phyloP scores from a whole-genome alignment of 2,113 vertebrate genomes.

The Micronycteris hirsuta region DNA sequence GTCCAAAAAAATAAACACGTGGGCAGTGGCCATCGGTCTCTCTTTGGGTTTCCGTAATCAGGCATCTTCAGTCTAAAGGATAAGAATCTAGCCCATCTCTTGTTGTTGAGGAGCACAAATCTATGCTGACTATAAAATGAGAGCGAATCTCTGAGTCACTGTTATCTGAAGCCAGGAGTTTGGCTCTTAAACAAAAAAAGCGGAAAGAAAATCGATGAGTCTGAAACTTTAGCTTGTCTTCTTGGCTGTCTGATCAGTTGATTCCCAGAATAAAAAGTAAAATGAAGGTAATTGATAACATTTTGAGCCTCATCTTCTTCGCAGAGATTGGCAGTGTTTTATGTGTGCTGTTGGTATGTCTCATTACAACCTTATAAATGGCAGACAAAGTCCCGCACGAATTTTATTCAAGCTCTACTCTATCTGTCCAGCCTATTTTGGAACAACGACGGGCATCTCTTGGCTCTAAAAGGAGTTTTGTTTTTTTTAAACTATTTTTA shows the following conservation, averaged over 20 bases:
- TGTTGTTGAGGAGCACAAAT: neutral
- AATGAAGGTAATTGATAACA: slow-evolving; percentile 1
- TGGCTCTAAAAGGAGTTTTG: slow-evolving; percentile 40
- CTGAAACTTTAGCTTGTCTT: slow-evolving; percentile 45
- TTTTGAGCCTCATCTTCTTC: neutral
- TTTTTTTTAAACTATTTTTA: slow-evolving; percentile 65
- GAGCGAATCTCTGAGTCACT: slow-evolving; percentile 34
- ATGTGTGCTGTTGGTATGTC: neutral
- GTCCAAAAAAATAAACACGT: neutral
- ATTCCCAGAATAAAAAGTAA: slow-evolving; percentile 46
- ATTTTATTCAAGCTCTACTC: slow-evolving; percentile 34
- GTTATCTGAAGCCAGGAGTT: slow-evolving; percentile 41
- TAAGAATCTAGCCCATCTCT: slow-evolving; percentile 11
- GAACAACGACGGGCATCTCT: slow-evolving; percentile 38
- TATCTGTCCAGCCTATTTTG: neutral
- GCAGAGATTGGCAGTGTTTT: neutral
- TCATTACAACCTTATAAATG: neutral
- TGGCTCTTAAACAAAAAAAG: slow-evolving; percentile 42
- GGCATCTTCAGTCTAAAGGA: neutral
- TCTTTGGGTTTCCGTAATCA: neutral
- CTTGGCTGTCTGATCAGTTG: slow-evolving; percentile 40
- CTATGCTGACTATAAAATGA: slow-evolving; percentile 43
- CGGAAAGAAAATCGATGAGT: slow-evolving; percentile 55
- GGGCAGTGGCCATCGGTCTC: neutral
- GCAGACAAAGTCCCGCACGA: neutral